Evolutionary conservation across 2,888 invertebrate species (phyloP).

Genomic region (Trypoxylon attenuatum): DNA sequence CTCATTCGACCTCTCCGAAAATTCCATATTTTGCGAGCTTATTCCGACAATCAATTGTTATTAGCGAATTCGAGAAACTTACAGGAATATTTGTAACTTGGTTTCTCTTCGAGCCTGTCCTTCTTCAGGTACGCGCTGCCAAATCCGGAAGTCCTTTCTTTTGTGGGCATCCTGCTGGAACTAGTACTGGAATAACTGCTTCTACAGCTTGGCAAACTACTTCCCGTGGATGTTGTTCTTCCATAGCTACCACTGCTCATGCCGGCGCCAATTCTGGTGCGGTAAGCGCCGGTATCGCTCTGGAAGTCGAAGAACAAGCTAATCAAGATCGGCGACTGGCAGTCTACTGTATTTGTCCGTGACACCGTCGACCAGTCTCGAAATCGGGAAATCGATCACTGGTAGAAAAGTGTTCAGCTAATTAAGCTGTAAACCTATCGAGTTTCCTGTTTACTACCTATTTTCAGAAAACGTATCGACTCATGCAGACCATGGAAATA

Average conservation of each 20-base stretch:
- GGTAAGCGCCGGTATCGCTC: slow-evolving; percentile 65
- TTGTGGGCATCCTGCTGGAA: slow-evolving; percentile 56
- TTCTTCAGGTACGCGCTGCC: slow-evolving; percentile 61
- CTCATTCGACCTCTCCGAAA: too few species aligned
- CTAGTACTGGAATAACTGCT: slow-evolving; percentile 59
- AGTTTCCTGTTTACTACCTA: too few species aligned
- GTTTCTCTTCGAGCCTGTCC: slow-evolving; percentile 64
- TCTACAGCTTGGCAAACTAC: slow-evolving; percentile 64
- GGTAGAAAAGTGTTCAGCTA: too few species aligned
- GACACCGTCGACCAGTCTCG: too few species aligned
- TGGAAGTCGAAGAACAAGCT: slow-evolving; percentile 47
- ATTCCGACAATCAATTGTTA: too few species aligned
- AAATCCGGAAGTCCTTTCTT: slow-evolving; percentile 61
- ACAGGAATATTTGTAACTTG: slow-evolving; percentile 66
- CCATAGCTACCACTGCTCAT: slow-evolving; percentile 55
- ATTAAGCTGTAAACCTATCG: too few species aligned
- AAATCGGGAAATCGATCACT: too few species aligned
- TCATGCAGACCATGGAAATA: too few species aligned
- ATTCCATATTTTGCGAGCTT: too few species aligned
- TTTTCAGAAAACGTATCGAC: too few species aligned
- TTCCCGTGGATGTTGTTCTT: slow-evolving; percentile 58
- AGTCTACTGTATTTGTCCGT: slow-evolving; percentile 23
- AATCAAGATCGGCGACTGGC: too few species aligned
- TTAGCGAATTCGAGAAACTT: slow-evolving; percentile 40
- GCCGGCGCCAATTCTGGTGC: slow-evolving; percentile 54